A percentile compares a stretch with the other conserved stretches of the same genome.
phyloP scores from a whole-genome alignment of 2,888 invertebrate genomes.

The Pyrrhosoma nymphula region DNA sequence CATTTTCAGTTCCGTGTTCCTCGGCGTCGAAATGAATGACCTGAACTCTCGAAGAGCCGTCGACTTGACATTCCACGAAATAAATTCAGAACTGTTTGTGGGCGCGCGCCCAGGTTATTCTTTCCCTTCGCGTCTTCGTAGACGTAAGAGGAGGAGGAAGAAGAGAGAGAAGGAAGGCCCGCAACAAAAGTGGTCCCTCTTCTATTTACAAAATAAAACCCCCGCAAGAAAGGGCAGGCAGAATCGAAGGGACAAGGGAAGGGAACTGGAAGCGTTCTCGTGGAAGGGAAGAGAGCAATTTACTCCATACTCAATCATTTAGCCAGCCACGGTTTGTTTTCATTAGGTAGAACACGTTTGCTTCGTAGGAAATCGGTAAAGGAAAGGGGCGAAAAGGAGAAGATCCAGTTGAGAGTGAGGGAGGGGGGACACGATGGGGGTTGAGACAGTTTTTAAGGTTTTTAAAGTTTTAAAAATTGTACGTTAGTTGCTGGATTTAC shows the following conservation, averaged over 20 bases:
- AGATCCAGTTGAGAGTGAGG: not conserved
- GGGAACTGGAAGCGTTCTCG: not conserved
- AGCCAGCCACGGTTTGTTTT: conserved; percentile 62
- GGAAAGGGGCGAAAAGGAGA: not conserved
- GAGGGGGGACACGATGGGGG: not conserved
- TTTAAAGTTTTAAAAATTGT: too few relatives aligned
- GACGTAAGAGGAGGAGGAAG: too few relatives aligned
- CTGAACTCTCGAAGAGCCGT: not conserved
- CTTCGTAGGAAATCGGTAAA: conserved; percentile 63
- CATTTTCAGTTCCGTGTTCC: not conserved
- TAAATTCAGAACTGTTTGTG: not conserved
- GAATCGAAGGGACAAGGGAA: not conserved
- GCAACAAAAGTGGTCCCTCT: not conserved
- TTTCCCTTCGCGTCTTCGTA: too few relatives aligned
- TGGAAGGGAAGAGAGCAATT: not conserved
- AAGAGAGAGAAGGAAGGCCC: too few relatives aligned
- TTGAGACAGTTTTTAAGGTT: not conserved
- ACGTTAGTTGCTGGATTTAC: too few relatives aligned
- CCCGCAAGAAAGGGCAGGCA: not conserved
- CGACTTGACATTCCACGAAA: not conserved
- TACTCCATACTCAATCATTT: conserved; percentile 45
- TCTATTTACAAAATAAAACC: not conserved
- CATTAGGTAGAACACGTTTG: conserved; percentile 49
- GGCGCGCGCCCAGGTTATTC: not conserved
- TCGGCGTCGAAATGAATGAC: not conserved